Evolutionary conservation across 2,113 vertebrate genomes (phyloP), one percentile per base, ranked within the genome.

Genomic region (Marcusenius ussheri): DNA sequence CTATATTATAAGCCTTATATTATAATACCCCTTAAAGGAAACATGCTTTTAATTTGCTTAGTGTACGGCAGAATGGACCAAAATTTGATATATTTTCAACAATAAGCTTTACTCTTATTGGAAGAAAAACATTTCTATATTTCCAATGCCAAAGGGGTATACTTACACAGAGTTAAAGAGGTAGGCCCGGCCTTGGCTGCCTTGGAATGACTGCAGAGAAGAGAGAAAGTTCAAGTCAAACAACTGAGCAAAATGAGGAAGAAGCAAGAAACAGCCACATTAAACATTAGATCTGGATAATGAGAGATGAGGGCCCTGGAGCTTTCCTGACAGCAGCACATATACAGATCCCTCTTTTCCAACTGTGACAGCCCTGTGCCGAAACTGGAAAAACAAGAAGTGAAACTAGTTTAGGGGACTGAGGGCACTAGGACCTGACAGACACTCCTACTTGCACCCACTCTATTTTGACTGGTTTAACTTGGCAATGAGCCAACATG

Each of bases 161-260:
- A 99, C 98, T 99, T 94, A 99, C 98, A 99, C 98, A 51, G 98
- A 98, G 91, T 99, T 99, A 94, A 99, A 99, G 96, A 99, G 98
- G 95, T 99, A 99, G 94, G 98, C 98, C 95, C 98, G 95, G 91
- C 98, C 98, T 95, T 99, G 98, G 93, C 98, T 99, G 91, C 98
- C 98, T 95, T 99, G 98, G 95, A 99, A 99, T 93, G 98, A 99
- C 98, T 99, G 95, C 70, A 96, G 88, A 94, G 89, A 86, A 39
- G 90, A 31, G 83, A 39, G 35, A 24, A 42, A 24, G 49, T 8
- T 7, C 2, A 89, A 39, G 90, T 92, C 6, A 93, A 91, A 91
- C 53, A 49, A 88, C 77, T 62, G 3, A 49, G 39, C 35, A 83
- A 89, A 21, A 56, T 42, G 24, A 80, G 39, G 58, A 85, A 39